Evolutionary conservation across 2,797 vertebrate species (phyloP), one percentile per base, ranked within the genome.

Genomic region (Enteromius anoplus): DNA sequence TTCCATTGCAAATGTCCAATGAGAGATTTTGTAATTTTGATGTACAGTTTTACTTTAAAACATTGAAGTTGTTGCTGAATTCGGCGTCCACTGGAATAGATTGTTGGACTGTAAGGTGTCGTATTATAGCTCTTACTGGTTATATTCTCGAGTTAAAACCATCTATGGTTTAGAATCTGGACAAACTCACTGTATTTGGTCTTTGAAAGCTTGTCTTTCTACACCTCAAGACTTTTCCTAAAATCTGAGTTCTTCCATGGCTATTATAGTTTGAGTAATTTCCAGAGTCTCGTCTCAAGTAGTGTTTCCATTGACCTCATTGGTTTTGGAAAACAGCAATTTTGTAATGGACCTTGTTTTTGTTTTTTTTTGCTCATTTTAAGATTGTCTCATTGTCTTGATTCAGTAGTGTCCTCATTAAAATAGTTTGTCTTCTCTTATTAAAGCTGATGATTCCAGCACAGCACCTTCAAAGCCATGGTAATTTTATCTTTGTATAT

Each of bases 41-140:
- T 51, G 47, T 58, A 4, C 29, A 32, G 21, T 51, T 40, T 49
- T 19, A 29, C 23, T 71, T 49, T 71, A 26, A 60, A 60, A 60
- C 4, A 29, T 71, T 19, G 4, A 19, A 19, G 47, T 49, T 1
- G 29, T 32, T 72, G 5, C 1, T 51, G 45, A 72, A 32, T 47
- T 21, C 1, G 1, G 3, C 53, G 71, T 53, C 70, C 17, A 12
- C 10, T 34, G 49, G 2, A 32, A 72, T 21, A 51, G 70, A 53
- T 53, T 5, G 1, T 21, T 10, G 26, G 87, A 77, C 88, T 91
- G 93, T 93, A 92, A 92, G 70, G 83, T 91, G 92, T 89, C 87
- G 92, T 86, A 83, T 89, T 91, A 92, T 91, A 92, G 86, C 85
- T 75, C 85, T 87, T 84, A 84, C 81, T 85, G 72, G 64, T 66